Evolutionary conservation across 2,888 invertebrate species (phyloP).

Genomic region (Rotaria macrura): DNA sequence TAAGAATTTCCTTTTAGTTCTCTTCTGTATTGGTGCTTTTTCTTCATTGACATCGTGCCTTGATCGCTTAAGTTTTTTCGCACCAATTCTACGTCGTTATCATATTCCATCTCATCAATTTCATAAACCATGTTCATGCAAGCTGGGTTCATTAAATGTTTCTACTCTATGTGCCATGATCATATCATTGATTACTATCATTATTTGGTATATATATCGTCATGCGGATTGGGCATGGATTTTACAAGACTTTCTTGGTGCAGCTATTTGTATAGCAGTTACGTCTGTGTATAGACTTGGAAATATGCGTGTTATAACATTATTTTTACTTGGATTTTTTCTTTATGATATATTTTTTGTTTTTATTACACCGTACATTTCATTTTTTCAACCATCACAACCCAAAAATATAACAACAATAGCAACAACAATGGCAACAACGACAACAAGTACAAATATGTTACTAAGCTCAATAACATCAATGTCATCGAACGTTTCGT

Average conservation of each 20-base stretch:
- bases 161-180: not conserved
- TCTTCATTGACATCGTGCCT: not conserved
- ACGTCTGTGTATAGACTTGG: constrained; percentile 27
- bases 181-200: not conserved
- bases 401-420: not conserved
- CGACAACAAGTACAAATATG: not conserved
- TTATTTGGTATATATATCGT: constrained; percentile 8
- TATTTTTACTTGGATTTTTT: constrained; percentile 31
- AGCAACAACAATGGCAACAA: not conserved
- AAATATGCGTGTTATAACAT: constrained; percentile 29
- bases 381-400: not conserved
- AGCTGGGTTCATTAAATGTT: not conserved
- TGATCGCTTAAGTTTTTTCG: not conserved
- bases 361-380: constrained; percentile 27
- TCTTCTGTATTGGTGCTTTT: constrained; percentile 8
- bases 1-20: not conserved
- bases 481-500: not conserved
- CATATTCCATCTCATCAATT: not conserved
- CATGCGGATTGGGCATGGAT: constrained; percentile 26
- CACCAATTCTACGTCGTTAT: not conserved
- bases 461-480: not conserved
- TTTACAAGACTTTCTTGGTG: constrained; percentile 29
- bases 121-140: constrained; percentile 5
- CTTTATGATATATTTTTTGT: constrained; percentile 34
- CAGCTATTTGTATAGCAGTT: constrained; percentile 21